Conservation (phyloP, 2,797 vertebrate genomes). For the Propithecus perrieri region DNA sequence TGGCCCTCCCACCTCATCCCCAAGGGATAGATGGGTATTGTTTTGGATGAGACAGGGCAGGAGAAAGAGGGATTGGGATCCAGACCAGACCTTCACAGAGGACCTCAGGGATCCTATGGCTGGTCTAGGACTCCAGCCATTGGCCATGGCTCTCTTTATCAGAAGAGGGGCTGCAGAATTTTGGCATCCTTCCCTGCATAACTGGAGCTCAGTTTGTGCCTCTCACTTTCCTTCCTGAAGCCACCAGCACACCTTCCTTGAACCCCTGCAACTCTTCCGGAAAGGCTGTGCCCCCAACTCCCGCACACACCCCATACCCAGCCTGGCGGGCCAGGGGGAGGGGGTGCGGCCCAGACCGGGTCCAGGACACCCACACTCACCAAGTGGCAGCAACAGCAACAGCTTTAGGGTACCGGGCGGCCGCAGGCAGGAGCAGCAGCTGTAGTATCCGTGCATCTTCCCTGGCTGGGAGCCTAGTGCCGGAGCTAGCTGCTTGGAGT, state of each 20-base stretch:
- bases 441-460: slow-evolving; percentile 47
- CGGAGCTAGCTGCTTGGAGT: slow-evolving; percentile 5
- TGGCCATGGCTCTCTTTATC: neutral
- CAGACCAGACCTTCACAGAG: neutral
- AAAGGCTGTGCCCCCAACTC: neutral
- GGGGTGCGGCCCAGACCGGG: too few species aligned
- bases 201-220: neutral
- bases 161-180: neutral
- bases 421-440: neutral
- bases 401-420: slow-evolving; percentile 10
- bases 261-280: neutral
- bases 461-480: slow-evolving; percentile 58
- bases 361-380: slow-evolving; percentile 37
- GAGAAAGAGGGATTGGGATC: neutral
- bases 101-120: neutral
- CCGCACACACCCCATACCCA: neutral
- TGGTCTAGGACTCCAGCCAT: neutral
- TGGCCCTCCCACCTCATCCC: neutral
- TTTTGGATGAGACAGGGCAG: neutral
- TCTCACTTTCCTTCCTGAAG: neutral
- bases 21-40: slow-evolving; percentile 11
- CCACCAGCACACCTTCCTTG: neutral
- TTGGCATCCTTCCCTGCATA: neutral
- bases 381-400: slow-evolving; percentile 57
- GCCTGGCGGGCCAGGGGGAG: neutral